Evolutionary conservation across 2,888 invertebrate genomes (phyloP).

Genomic region (Acleris laterana): DNA sequence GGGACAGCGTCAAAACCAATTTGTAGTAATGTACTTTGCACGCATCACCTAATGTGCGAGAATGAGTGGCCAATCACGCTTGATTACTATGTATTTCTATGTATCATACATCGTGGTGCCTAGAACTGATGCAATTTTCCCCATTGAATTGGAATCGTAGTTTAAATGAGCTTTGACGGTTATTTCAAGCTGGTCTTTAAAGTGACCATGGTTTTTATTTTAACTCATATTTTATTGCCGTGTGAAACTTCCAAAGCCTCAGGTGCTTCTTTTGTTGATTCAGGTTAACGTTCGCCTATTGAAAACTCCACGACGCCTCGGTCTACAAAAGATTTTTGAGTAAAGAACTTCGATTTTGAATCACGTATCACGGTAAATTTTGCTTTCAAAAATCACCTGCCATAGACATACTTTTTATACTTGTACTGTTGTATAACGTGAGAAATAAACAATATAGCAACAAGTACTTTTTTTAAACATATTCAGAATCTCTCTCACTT

Average conservation of each 20-base stretch:
- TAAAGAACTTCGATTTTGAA: slow-evolving; percentile 49
- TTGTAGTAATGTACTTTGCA: slow-evolving; percentile 34
- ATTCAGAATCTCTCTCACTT: slow-evolving; percentile 1
- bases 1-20: slow-evolving; percentile 31
- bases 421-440: slow-evolving; percentile 19
- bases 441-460: background rate
- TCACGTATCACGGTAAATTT: slow-evolving; percentile 47
- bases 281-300: slow-evolving; percentile 48
- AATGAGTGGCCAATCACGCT: slow-evolving; percentile 25
- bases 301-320: slow-evolving; percentile 37
- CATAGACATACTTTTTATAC: slow-evolving; percentile 26
- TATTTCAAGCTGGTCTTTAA: slow-evolving; percentile 15
- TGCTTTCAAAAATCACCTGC: slow-evolving; percentile 31
- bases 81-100: slow-evolving; percentile 9
- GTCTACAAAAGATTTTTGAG: slow-evolving; percentile 44
- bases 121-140: background rate
- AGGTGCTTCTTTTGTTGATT: slow-evolving; percentile 55
- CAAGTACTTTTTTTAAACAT: background rate
- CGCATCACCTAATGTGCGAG: slow-evolving; percentile 31
- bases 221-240: slow-evolving; percentile 61
- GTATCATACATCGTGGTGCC: slow-evolving; percentile 6
- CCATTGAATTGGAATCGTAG: slow-evolving; percentile 14
- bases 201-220: slow-evolving; percentile 45
- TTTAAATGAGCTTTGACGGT: slow-evolving; percentile 15
- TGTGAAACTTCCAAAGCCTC: slow-evolving; percentile 59